These are phyloP conservation scores for Chrysolina americana DNA, from an alignment of 2,888 invertebrate species.

Conservation along the genomic window DNA sequence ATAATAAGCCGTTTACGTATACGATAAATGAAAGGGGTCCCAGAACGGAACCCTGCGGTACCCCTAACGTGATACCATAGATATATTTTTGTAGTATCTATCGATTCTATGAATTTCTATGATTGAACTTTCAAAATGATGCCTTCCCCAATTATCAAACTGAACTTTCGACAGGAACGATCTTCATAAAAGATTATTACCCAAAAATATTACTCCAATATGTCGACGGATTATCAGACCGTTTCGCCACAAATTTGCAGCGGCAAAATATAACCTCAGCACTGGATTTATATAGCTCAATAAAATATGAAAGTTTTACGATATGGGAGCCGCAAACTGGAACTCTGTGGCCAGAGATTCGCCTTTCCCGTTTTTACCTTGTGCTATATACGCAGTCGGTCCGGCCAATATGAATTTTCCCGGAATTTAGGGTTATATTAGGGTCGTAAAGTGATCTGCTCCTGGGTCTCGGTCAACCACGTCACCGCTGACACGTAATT, in stretches of 20 bases:
- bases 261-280: slow-evolving; percentile 43
- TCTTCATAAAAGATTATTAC: not conserved
- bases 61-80: no score
- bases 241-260: slow-evolving; percentile 43
- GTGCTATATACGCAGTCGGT: slow-evolving; percentile 27
- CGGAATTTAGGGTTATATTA: slow-evolving; percentile 37
- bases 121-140: no score
- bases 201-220: slow-evolving; percentile 44
- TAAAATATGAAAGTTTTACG: slow-evolving; percentile 61
- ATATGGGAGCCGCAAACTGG: slow-evolving; percentile 52
- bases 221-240: slow-evolving; percentile 42
- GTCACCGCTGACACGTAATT: slow-evolving; percentile 24
- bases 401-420: slow-evolving; percentile 38
- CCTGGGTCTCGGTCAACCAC: slow-evolving; percentile 27
- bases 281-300: slow-evolving; percentile 55
- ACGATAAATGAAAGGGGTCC: no score
- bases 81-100: no score
- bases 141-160: not conserved
- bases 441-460: slow-evolving; percentile 36
- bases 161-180: not conserved
- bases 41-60: no score
- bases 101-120: no score
- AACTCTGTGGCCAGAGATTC: slow-evolving; percentile 51
- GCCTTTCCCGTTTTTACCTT: slow-evolving; percentile 55
- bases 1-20: no score